These are phyloP conservation scores for Agraylea sexmaculata DNA, from an alignment of 1,140 invertebrate genomes.

Conservation along the genomic window DNA sequence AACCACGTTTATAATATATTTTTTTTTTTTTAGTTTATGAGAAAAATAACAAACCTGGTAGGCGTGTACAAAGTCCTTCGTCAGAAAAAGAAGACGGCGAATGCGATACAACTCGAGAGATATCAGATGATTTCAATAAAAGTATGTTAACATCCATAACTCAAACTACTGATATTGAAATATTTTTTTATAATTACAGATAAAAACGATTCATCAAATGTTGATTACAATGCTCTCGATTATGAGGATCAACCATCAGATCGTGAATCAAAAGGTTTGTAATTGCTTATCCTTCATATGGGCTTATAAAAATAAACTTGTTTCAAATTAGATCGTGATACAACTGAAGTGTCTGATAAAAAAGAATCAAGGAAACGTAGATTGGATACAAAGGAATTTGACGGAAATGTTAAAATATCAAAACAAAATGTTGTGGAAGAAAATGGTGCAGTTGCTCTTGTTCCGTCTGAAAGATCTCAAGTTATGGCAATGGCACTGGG, in stretches of 20 bases:
- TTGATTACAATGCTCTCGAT: slow-evolving; percentile 38
- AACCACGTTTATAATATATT: background rate
- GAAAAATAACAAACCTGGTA: background rate
- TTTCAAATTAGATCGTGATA: slow-evolving; percentile 2
- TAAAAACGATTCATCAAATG: slow-evolving; percentile 18
- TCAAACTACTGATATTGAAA: slow-evolving; percentile 5
- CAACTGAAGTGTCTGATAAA: background rate
- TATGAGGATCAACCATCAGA: slow-evolving; percentile 28
- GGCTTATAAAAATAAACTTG: slow-evolving; percentile 4
- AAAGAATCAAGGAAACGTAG: slow-evolving; percentile 4
- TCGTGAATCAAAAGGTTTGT: slow-evolving; percentile 16
- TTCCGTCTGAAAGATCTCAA: slow-evolving; percentile 24
- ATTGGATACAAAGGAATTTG: slow-evolving; percentile 2
- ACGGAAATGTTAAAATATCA: background rate
- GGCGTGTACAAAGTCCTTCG: background rate
- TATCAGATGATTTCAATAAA: slow-evolving; percentile 12
- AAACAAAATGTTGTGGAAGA: slow-evolving; percentile 4
- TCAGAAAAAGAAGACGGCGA: slow-evolving; percentile 21
- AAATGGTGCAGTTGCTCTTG: slow-evolving; percentile 6
- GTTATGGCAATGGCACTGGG: slow-evolving; percentile 34
- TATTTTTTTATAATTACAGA: background rate
- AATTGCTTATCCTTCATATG: slow-evolving; percentile 2
- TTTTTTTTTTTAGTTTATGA: slow-evolving; percentile 18
- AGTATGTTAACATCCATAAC: background rate
- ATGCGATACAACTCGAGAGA: slow-evolving; percentile 15